Evolutionary conservation across 2,113 vertebrate species (phyloP).

Genomic region (Ochotona curzoniae): DNA sequence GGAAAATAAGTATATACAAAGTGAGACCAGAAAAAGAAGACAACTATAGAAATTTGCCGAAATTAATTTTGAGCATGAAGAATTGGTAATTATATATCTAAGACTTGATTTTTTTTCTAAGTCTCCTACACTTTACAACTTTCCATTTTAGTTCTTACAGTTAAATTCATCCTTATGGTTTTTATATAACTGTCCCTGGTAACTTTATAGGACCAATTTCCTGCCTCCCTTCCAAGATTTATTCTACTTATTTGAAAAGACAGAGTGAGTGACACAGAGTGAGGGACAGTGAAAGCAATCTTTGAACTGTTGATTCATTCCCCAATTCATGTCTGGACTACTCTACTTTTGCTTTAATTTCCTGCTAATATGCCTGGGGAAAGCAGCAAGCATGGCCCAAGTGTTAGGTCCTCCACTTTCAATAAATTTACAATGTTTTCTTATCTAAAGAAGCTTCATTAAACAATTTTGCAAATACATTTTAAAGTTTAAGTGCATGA

Average conservation of each 20-base stretch:
- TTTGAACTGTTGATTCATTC: too few species aligned
- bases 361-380: too few species aligned
- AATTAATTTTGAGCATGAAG: neutral
- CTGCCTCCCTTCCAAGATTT: neutral
- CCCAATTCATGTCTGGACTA: too few species aligned
- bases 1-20: neutral
- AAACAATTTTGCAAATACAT: slow-evolving; percentile 36
- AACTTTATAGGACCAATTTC: neutral
- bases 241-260: too few species aligned
- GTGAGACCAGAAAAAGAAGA: neutral
- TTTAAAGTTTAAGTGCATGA: neutral
- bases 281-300: too few species aligned
- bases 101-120: neutral
- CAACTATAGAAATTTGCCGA: neutral
- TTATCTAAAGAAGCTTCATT: slow-evolving; percentile 1
- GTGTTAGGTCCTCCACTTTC: neutral
- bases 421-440: slow-evolving; percentile 28
- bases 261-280: too few species aligned
- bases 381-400: too few species aligned
- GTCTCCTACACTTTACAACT: neutral
- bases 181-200: neutral
- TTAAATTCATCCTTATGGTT: neutral
- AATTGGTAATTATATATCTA: neutral
- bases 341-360: too few species aligned
- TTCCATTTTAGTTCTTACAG: neutral